A percentile compares a stretch with the other conserved stretches of the same genome.
Evolutionary conservation across 2,888 invertebrate genomes (phyloP).

Genomic region (Lepidocyrtinus sp.): DNA sequence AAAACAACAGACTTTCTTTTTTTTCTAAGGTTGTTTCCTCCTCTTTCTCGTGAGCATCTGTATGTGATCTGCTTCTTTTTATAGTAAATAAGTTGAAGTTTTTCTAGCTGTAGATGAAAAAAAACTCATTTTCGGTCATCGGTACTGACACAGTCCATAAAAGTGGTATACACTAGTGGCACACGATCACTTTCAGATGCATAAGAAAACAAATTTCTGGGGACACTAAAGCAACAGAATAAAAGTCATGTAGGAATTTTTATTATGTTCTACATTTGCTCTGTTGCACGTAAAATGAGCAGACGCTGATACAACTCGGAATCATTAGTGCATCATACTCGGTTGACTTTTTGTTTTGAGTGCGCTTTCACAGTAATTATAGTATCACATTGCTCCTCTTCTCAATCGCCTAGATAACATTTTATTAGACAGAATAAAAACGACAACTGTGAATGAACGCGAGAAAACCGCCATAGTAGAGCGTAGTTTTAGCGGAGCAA

Average conservation of each 20-base stretch:
- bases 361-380: not conserved
- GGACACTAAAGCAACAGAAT: not conserved
- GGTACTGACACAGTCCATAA: not conserved
- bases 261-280: not conserved
- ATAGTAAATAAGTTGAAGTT: not conserved
- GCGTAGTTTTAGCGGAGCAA: conserved; percentile 27
- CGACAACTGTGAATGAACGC: not conserved
- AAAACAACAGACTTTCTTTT: not conserved
- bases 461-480: not conserved
- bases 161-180: no score
- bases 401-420: not conserved
- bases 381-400: not conserved
- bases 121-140: not conserved
- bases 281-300: not conserved
- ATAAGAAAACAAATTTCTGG: not conserved
- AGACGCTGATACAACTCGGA: not conserved
- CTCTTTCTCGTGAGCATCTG: not conserved
- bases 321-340: not conserved
- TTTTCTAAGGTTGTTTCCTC: not conserved
- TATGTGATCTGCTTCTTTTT: not conserved
- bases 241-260: not conserved
- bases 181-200: no score
- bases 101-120: no score
- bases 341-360: not conserved
- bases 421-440: not conserved